Percentiles rank a stretch among this genome's conserved stretches.
phyloP scores from a whole-genome alignment of 2,888 invertebrate genomes.

The Ophonus ardosiacus region DNA sequence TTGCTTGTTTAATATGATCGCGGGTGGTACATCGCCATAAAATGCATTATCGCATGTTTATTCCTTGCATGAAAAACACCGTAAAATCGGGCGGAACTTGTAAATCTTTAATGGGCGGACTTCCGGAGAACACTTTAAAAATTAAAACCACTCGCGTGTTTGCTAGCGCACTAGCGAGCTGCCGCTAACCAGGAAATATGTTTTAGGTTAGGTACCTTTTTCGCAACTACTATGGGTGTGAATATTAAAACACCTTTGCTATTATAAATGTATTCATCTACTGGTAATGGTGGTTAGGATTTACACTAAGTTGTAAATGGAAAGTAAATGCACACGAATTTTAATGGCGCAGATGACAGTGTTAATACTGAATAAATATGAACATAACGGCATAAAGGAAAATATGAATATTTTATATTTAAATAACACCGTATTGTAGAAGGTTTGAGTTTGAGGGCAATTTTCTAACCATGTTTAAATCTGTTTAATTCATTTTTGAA shows the following conservation, averaged over 20 bases:
- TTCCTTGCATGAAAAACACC: slow-evolving; percentile 33
- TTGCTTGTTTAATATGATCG: slow-evolving; percentile 28
- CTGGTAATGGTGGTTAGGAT: slow-evolving; percentile 2
- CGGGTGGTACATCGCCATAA: slow-evolving; percentile 22
- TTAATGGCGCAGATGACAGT: not conserved
- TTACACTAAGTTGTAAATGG: slow-evolving; percentile 10
- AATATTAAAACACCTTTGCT: slow-evolving; percentile 14
- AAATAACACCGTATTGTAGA: no score
- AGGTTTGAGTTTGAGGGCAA: no score
- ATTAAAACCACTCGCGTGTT: slow-evolving; percentile 67
- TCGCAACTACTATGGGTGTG: slow-evolving; percentile 9
- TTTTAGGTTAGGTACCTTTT: not conserved
- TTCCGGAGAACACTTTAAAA: slow-evolving; percentile 52
- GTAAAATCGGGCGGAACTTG: slow-evolving; percentile 48
- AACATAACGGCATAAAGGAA: not conserved
- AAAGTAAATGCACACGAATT: not conserved
- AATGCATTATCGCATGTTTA: slow-evolving; percentile 53
- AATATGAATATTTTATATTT: no score
- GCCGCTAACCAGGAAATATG: slow-evolving; percentile 21
- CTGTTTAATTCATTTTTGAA: no score
- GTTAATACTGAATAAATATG: not conserved
- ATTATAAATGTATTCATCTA: slow-evolving; percentile 29
- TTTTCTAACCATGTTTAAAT: no score
- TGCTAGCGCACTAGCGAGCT: not conserved
- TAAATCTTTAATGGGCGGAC: slow-evolving; percentile 48